Conservation (phyloP, 2,888 invertebrate species). For the Nymphalis polychloros region DNA sequence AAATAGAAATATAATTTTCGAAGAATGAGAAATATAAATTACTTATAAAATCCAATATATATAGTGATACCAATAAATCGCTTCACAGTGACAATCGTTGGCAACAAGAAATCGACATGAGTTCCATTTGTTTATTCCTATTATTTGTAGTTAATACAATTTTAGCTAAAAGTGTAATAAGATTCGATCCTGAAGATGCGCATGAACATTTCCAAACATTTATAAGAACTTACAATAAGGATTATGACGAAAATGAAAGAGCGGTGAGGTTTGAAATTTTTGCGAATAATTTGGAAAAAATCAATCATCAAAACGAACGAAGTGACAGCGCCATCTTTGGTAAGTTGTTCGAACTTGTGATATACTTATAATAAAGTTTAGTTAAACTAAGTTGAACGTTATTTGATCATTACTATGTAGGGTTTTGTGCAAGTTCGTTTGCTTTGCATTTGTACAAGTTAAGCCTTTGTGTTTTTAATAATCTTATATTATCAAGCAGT, state of each 20-base stretch:
- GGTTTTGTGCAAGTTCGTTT: too few relatives aligned
- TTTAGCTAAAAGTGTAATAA: slow-evolving; percentile 5
- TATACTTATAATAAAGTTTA: too few relatives aligned
- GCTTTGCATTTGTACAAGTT: too few relatives aligned
- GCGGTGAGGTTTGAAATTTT: slow-evolving; percentile 82
- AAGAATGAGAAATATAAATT: background rate
- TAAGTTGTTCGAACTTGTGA: slow-evolving; percentile 6
- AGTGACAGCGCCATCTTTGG: slow-evolving; percentile 31
- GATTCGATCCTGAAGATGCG: slow-evolving; percentile 30
- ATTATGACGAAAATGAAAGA: slow-evolving; percentile 83
- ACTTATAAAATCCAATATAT: background rate
- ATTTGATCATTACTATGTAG: too few relatives aligned
- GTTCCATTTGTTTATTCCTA: background rate
- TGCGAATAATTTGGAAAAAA: slow-evolving; percentile 29
- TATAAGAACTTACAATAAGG: slow-evolving; percentile 27
- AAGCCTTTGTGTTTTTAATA: too few relatives aligned
- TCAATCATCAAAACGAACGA: slow-evolving; percentile 32
- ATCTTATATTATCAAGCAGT: too few relatives aligned
- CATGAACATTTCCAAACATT: slow-evolving; percentile 34
- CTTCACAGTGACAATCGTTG: background rate
- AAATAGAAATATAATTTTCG: background rate
- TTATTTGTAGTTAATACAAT: background rate
- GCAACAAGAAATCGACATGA: background rate
- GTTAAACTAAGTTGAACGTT: too few relatives aligned
- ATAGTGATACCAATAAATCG: background rate